Evolutionary conservation across 2,113 vertebrate species (phyloP).

Genomic region (Podarcis raffonei): DNA sequence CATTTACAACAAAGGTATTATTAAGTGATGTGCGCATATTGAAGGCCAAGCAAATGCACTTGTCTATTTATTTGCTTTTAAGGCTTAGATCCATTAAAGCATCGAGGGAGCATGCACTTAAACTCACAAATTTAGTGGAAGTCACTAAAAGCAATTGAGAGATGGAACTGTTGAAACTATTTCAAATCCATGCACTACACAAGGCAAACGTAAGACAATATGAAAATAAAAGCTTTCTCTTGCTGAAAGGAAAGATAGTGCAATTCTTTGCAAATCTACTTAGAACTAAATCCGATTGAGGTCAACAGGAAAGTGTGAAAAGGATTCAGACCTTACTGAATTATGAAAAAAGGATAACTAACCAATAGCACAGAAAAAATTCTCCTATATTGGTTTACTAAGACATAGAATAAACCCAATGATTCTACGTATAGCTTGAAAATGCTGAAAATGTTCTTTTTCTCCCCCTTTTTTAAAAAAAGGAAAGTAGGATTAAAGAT

Average conservation of each 20-base stretch:
- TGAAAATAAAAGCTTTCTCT: not conserved
- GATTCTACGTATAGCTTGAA: not conserved
- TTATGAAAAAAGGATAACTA: not conserved
- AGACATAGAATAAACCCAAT: not conserved
- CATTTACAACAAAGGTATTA: not conserved
- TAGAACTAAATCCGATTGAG: not conserved
- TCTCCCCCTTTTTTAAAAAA: not conserved
- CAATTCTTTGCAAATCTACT: not conserved
- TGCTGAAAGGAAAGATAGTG: not conserved
- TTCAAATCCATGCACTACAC: not conserved
- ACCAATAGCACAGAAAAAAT: not conserved
- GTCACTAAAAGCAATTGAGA: conserved; percentile 17
- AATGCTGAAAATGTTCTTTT: not conserved
- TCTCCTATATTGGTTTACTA: conserved; percentile 8
- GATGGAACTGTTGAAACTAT: not conserved
- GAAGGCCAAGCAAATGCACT: not conserved
- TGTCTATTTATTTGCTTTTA: not conserved
- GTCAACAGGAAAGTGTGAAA: not conserved
- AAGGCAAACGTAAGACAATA: not conserved
- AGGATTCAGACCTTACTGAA: not conserved
- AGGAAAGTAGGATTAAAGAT: not conserved
- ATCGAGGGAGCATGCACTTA: not conserved
- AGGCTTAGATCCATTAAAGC: not conserved
- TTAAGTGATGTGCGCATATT: not conserved
- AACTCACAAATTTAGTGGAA: not conserved